phyloP scores from a whole-genome alignment of 2,797 vertebrate species.

The Ispidina picta region DNA sequence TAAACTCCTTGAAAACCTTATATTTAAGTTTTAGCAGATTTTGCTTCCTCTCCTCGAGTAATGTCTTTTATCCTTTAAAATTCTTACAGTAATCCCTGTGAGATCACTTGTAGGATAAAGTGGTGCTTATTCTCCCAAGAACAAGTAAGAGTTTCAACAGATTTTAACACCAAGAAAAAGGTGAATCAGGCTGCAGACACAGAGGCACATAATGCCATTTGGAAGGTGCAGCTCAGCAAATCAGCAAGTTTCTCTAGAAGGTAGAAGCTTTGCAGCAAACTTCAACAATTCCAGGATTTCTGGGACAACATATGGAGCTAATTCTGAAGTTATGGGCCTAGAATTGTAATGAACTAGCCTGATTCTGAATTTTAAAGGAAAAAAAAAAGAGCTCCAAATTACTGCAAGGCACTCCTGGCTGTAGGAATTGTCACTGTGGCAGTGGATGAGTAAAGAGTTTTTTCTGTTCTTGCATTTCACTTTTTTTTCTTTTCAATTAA shows the following conservation, averaged over 20 bases:
- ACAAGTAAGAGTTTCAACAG: background rate
- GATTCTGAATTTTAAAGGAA: background rate
- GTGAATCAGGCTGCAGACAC: background rate
- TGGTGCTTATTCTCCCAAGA: background rate
- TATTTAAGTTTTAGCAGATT: background rate
- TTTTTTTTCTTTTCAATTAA: conserved; percentile 14
- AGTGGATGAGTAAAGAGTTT: background rate
- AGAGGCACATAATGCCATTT: background rate
- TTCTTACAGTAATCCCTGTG: background rate
- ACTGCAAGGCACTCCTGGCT: background rate
- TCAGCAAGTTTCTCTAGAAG: background rate
- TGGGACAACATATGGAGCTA: background rate
- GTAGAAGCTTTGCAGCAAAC: background rate
- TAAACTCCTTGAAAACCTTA: background rate
- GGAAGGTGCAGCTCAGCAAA: background rate
- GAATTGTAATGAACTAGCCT: background rate
- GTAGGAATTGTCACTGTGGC: background rate
- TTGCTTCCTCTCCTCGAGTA: background rate
- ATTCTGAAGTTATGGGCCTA: background rate
- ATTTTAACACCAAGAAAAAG: background rate
- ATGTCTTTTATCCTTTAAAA: conserved; percentile 16
- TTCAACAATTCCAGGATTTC: background rate
- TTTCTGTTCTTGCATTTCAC: background rate
- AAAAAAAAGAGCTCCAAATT: background rate
- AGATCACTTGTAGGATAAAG: conserved; percentile 6